Percentiles rank a stretch among this genome's conserved stretches.
Evolutionary conservation across 1,140 invertebrate species (phyloP).

Genomic region (Chymomyza costata): DNA sequence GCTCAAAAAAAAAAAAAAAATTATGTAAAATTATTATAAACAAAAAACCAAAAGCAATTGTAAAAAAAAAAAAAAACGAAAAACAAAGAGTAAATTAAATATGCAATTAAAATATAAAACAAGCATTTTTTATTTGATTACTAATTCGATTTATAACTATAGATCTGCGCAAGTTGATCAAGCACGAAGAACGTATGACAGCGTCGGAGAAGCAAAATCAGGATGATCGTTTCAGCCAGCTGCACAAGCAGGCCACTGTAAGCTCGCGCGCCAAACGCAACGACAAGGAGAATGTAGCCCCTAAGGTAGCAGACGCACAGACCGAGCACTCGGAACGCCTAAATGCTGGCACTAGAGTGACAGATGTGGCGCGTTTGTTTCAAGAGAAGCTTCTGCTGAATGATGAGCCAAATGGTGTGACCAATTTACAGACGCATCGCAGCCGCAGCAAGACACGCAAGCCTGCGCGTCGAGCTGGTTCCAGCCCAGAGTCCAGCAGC

Average conservation of each 20-base stretch:
- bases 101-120: slow-evolving; percentile 39
- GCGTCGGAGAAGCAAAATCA: slow-evolving; percentile 32
- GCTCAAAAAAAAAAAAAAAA: slow-evolving; percentile 38
- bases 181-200: slow-evolving; percentile 63
- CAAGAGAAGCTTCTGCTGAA: slow-evolving; percentile 42
- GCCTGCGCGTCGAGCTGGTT: not conserved
- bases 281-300: slow-evolving; percentile 29
- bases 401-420: no score
- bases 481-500: slow-evolving; percentile 18
- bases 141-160: slow-evolving; percentile 20
- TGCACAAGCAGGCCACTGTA: slow-evolving; percentile 56
- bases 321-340: slow-evolving; percentile 15
- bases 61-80: slow-evolving; percentile 46
- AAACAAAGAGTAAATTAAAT: slow-evolving; percentile 60
- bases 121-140: not conserved
- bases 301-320: not conserved
- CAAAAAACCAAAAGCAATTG: slow-evolving; percentile 60
- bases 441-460: slow-evolving; percentile 40
- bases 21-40: slow-evolving; percentile 29
- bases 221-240: slow-evolving; percentile 41
- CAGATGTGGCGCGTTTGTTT: slow-evolving; percentile 22
- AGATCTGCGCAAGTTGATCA: slow-evolving; percentile 71
- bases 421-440: slow-evolving; percentile 22
- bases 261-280: slow-evolving; percentile 63
- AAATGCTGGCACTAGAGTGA: slow-evolving; percentile 1